phyloP scores from a whole-genome alignment of 2,113 vertebrate genomes.

The Trochalopteron elliotii region DNA sequence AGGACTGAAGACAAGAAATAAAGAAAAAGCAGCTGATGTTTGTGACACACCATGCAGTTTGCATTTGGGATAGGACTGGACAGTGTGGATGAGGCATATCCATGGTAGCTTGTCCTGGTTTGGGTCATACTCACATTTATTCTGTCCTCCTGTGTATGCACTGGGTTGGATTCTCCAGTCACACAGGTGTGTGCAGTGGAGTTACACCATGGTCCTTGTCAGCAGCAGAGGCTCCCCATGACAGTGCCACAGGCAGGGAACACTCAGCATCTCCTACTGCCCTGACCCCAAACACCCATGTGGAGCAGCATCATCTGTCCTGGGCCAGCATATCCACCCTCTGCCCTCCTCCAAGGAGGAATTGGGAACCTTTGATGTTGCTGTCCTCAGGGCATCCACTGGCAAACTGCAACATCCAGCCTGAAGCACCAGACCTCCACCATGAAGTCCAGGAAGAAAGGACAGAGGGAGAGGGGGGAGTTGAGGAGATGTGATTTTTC shows the following conservation, averaged over 20 bases:
- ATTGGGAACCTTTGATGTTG: neutral
- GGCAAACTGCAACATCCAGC: neutral
- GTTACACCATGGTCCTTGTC: neutral
- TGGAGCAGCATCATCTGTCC: neutral
- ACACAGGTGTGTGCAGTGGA: neutral
- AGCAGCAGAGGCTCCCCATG: neutral
- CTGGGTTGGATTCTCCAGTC: neutral
- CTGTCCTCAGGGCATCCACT: neutral
- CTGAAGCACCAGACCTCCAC: neutral
- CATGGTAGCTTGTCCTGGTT: neutral
- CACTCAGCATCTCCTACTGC: neutral
- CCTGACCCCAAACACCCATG: neutral
- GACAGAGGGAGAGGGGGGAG: neutral
- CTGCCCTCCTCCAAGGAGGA: neutral
- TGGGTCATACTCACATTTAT: neutral
- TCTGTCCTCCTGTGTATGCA: neutral
- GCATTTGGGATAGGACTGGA: neutral
- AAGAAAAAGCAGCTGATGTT: slow-evolving; percentile 30
- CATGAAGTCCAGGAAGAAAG: neutral
- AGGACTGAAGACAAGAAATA: slow-evolving; percentile 28
- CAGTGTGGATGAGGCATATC: neutral
- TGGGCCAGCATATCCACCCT: neutral
- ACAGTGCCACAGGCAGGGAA: neutral
- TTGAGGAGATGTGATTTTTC: neutral
- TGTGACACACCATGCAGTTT: neutral